phyloP scores from a whole-genome alignment of 2,888 invertebrate species.

The Volucella inanis region DNA sequence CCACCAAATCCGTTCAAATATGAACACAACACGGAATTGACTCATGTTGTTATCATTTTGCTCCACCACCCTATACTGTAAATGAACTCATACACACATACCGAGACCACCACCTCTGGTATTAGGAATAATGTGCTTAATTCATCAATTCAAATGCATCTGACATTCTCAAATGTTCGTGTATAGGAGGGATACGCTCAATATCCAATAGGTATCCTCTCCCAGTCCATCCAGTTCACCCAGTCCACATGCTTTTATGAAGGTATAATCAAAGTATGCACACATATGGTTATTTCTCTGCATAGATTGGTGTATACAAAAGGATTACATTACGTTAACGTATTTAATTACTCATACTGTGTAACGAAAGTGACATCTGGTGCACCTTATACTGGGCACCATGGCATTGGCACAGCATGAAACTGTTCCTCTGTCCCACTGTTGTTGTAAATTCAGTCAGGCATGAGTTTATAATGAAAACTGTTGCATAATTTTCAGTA shows the following conservation, averaged over 20 bases:
- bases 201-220: not conserved
- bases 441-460: not conserved
- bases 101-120: slow-evolving; percentile 12
- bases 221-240: too few species aligned
- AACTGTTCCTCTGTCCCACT: slow-evolving; percentile 14
- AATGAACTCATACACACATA: not conserved
- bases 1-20: slow-evolving; percentile 34
- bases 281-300: not conserved
- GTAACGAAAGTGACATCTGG: slow-evolving; percentile 59
- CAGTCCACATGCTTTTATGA: too few species aligned
- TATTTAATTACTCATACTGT: slow-evolving; percentile 50
- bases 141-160: slow-evolving; percentile 66
- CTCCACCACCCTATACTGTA: not conserved
- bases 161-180: slow-evolving; percentile 37
- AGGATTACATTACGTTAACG: slow-evolving; percentile 46
- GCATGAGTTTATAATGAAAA: slow-evolving; percentile 55
- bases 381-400: slow-evolving; percentile 31
- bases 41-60: slow-evolving; percentile 4
- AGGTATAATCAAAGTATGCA: slow-evolving; percentile 26
- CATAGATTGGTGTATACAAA: not conserved
- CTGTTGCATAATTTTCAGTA: slow-evolving; percentile 55
- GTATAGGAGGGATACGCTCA: too few species aligned
- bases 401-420: slow-evolving; percentile 11
- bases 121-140: slow-evolving; percentile 26
- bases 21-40: slow-evolving; percentile 7